A percentile compares a stretch with the other conserved stretches of the same genome.
Evolutionary conservation across 2,113 vertebrate species (phyloP).

Genomic region (Elephantulus edwardii): DNA sequence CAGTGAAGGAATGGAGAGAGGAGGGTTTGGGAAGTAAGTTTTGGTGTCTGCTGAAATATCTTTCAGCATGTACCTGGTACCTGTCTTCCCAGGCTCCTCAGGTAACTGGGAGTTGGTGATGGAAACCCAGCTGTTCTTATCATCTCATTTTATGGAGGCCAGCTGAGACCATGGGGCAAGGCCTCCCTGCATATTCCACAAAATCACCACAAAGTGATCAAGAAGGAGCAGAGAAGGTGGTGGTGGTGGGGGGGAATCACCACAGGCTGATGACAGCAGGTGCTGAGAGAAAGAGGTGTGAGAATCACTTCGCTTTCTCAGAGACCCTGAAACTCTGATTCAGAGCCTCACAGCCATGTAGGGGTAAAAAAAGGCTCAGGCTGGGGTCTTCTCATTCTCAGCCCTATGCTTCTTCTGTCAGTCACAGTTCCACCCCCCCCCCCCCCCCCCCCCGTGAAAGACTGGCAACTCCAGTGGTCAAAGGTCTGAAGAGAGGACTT

Average conservation of each 20-base stretch:
- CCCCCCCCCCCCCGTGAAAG: not conserved
- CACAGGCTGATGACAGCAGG: not conserved
- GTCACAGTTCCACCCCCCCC: no score
- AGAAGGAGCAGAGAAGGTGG: no score
- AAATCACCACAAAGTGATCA: not conserved
- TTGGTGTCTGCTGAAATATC: not conserved
- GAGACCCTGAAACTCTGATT: not conserved
- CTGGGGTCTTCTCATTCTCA: not conserved
- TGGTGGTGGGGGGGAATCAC: no score
- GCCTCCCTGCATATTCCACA: fast-evolving
- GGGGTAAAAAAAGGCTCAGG: not conserved
- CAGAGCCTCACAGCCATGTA: not conserved
- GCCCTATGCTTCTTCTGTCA: not conserved
- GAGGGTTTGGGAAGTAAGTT: not conserved
- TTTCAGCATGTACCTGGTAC: not conserved
- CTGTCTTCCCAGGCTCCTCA: not conserved
- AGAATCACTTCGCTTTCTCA: not conserved
- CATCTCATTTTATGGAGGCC: not conserved
- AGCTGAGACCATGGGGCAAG: not conserved
- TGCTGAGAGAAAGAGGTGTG: not conserved
- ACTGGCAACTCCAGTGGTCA: not conserved
- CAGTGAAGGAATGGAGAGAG: not conserved
- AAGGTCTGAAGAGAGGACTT: not conserved
- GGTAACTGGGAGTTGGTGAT: not conserved
- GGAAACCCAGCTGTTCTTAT: not conserved